phyloP scores from a whole-genome alignment of 2,888 invertebrate species.

The Agonopterix subpropinquella region DNA sequence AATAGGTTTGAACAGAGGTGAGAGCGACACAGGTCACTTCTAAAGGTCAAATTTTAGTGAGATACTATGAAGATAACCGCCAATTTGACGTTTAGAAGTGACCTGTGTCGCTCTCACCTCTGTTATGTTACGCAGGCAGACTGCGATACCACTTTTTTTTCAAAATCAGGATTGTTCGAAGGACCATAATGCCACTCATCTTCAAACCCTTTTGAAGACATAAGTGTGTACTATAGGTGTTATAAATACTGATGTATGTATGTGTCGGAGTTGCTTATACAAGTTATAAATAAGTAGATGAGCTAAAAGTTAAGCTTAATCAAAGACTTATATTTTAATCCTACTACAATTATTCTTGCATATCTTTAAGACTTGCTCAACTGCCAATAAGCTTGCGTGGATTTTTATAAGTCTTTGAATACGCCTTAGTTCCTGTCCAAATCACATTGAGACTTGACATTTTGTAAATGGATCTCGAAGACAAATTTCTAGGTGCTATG shows the following conservation, averaged over 20 bases:
- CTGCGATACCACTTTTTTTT: too few species aligned
- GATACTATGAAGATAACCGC: too few species aligned
- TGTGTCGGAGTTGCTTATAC: constrained; percentile 1
- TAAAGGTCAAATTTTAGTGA: too few species aligned
- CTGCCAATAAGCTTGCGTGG: not conserved
- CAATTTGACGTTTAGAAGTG: too few species aligned
- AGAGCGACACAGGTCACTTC: too few species aligned
- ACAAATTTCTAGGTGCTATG: constrained; percentile 67
- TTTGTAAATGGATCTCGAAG: constrained; percentile 53
- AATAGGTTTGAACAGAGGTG: too few species aligned
- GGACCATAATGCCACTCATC: too few species aligned
- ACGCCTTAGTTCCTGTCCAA: constrained; percentile 30
- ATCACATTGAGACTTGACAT: constrained; percentile 31
- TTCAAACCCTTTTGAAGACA: not conserved
- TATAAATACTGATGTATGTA: not conserved
- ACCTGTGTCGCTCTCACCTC: too few species aligned
- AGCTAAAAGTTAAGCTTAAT: constrained; percentile 15
- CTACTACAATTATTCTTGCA: constrained; percentile 19
- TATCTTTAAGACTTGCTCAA: constrained; percentile 7
- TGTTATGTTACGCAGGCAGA: too few species aligned
- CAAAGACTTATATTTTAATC: constrained; percentile 22
- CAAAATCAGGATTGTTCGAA: too few species aligned
- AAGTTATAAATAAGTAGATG: not conserved
- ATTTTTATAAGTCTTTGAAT: constrained; percentile 24
- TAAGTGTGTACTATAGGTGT: not conserved